Evolutionary conservation across 35 echinoderm and acorn worm species (phyloP), one percentile per base, ranked within the genome.

Genomic region (Heliocidaris tuberculata): DNA sequence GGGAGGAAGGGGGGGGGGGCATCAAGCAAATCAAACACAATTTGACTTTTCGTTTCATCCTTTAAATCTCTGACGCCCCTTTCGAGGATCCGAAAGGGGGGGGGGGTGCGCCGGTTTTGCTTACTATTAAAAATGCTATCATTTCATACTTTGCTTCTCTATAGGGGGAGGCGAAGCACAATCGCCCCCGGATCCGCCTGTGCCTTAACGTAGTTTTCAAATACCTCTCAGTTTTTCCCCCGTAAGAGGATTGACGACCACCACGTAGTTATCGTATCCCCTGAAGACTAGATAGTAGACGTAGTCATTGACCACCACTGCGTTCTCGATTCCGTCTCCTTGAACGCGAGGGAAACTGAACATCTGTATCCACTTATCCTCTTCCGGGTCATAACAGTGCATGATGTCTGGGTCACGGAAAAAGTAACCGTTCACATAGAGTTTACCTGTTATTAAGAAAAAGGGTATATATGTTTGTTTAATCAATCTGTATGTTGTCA

Each of bases 361-460:
- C 94, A 99, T 97, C 7, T 95, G 96, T 15, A 93, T 90, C 98
- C 98, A 99, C 6, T 95, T 85, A 92, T 96, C 95, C 9, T 97
- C 97, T 47, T 94, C 47, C 11, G 96, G 96, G 95, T 99, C 97
- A 94, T 97, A 99, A 86, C 97, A 97, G 54, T 99, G 97, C 90
- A 99, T 96, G 85, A 99, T 97, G 32, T 99, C 98, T 30, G 98
- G 98, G 88, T 99, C 98, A 7, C 98, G 95, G 89, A 95, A 99
- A 96, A 99, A 99, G 60, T 99, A 99, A 12, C 98, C 98, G 86
- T 97, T 99, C 35, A 99, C 96, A 70, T 97, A 99, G 2, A 99
- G 90, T 48, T 97, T 99, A 5, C 95, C 96, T 94, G 54, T 92
- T 2, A 78, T 78, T 78, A 24, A 8, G 27, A n/a, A 42, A 42